These are phyloP conservation scores for Globia sparganii DNA, from an alignment of 2,888 invertebrate species.

Conservation along the genomic window DNA sequence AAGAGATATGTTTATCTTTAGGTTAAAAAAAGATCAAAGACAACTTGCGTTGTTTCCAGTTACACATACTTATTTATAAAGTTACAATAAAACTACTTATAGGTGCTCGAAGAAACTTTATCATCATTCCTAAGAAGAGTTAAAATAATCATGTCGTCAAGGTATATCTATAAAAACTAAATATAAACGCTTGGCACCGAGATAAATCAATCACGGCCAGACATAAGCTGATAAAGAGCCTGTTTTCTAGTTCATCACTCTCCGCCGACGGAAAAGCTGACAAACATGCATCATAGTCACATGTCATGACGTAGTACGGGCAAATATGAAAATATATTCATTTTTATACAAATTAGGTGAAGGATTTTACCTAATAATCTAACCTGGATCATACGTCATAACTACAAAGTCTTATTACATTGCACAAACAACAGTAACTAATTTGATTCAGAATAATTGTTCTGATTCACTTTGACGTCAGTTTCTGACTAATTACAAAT, in stretches of 20 bases:
- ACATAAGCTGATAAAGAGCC: slow-evolving; percentile 77
- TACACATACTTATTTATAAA: background rate
- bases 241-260: slow-evolving; percentile 77
- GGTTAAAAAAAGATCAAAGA: slow-evolving; percentile 23
- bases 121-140: slow-evolving; percentile 34
- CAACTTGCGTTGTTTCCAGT: background rate
- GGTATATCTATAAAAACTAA: slow-evolving; percentile 66
- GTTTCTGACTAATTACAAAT: slow-evolving; percentile 35
- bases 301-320: slow-evolving; percentile 77
- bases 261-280: slow-evolving; percentile 69
- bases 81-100: background rate
- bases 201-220: slow-evolving; percentile 87
- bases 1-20: background rate
- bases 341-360: slow-evolving; percentile 73
- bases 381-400: slow-evolving; percentile 5
- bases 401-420: slow-evolving; percentile 3
- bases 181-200: slow-evolving; percentile 73
- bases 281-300: slow-evolving; percentile 77
- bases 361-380: slow-evolving; percentile 66
- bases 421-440: slow-evolving; percentile 43
- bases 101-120: background rate
- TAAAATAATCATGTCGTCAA: slow-evolving; percentile 58
- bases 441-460: slow-evolving; percentile 41
- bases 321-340: slow-evolving; percentile 76
- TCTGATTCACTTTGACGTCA: slow-evolving; percentile 47